A percentile compares a stretch with the other conserved stretches of the same genome.
Evolutionary conservation across 1,140 invertebrate species (phyloP).

Genomic region (Drosophila seguyi): DNA sequence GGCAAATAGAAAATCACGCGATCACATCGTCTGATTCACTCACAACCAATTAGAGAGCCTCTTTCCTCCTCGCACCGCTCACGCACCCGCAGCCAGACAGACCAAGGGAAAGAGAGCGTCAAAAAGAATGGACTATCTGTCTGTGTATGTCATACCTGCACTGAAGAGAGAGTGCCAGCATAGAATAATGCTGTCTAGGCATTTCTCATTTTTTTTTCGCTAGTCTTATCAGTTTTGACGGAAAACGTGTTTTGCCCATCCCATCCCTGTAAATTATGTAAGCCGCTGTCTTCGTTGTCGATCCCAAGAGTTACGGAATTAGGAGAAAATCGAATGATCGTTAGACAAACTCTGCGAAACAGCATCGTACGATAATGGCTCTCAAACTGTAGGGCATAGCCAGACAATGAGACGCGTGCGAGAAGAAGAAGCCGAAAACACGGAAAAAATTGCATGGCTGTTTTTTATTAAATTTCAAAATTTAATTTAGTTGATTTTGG

Average conservation of each 20-base stretch:
- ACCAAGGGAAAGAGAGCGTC: constrained; percentile 10
- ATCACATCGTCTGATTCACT: constrained; percentile 73
- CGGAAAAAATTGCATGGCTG: neutral
- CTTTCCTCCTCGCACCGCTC: constrained; percentile 16
- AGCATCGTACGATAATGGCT: constrained; percentile 69
- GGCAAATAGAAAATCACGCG: constrained; percentile 63
- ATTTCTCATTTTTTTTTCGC: constrained; percentile 15
- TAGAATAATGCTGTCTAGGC: constrained; percentile 26
- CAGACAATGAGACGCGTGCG: constrained; percentile 35
- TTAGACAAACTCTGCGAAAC: constrained; percentile 11
- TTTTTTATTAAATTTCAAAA: neutral
- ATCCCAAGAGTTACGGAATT: constrained; percentile 2
- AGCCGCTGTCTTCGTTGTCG: neutral
- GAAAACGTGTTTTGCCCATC: constrained; percentile 12
- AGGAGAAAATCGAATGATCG: constrained; percentile 2
- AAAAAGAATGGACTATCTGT: constrained; percentile 14
- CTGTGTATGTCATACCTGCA: constrained; percentile 5
- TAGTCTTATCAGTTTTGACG: constrained; percentile 23
- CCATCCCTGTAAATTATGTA: constrained; percentile 15
- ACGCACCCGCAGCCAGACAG: constrained; percentile 19
- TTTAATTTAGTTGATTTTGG: neutral
- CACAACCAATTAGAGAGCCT: constrained; percentile 65
- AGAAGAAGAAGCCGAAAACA: neutral
- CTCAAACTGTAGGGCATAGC: constrained; percentile 57
- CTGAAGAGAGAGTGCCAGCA: constrained; percentile 1